phyloP scores from a whole-genome alignment of 2,797 vertebrate genomes.

The Petrocephalus sullivani region DNA sequence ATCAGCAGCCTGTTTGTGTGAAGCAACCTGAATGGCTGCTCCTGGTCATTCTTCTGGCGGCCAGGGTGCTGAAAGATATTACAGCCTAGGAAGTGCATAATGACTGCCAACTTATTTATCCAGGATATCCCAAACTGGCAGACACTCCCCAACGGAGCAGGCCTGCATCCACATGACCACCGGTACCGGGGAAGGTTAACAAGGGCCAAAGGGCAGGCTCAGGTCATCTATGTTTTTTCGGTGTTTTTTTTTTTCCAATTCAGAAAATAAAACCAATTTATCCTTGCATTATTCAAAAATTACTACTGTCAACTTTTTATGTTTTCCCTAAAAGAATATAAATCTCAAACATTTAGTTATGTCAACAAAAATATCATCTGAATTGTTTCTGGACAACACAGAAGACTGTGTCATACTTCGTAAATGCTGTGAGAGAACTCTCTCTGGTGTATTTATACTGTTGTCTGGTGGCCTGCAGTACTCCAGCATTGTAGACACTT shows the following conservation, averaged over 20 bases:
- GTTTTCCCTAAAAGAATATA: not conserved
- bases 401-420: not conserved
- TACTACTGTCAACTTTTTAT: not conserved
- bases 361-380: not conserved
- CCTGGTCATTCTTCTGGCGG: conserved; percentile 33
- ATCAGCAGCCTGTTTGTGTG: conserved; percentile 20
- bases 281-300: not conserved
- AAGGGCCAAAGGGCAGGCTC: conserved; percentile 41
- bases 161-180: not conserved
- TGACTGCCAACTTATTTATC: conserved; percentile 35
- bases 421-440: not conserved
- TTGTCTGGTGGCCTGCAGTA: not conserved
- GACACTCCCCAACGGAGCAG: conserved; percentile 22
- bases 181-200: conserved; percentile 11
- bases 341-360: not conserved
- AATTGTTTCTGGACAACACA: not conserved
- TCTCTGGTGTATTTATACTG: not conserved
- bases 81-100: conserved; percentile 34
- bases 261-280: not conserved
- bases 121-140: conserved; percentile 43
- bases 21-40: conserved; percentile 28
- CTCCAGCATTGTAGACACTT: not conserved
- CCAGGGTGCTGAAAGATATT: conserved; percentile 38
- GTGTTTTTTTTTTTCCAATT: not conserved
- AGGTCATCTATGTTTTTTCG: conserved; percentile 45